These are phyloP conservation scores for Erpornis zantholeuca DNA, from an alignment of 2,113 vertebrate genomes.

Conservation along the genomic window DNA sequence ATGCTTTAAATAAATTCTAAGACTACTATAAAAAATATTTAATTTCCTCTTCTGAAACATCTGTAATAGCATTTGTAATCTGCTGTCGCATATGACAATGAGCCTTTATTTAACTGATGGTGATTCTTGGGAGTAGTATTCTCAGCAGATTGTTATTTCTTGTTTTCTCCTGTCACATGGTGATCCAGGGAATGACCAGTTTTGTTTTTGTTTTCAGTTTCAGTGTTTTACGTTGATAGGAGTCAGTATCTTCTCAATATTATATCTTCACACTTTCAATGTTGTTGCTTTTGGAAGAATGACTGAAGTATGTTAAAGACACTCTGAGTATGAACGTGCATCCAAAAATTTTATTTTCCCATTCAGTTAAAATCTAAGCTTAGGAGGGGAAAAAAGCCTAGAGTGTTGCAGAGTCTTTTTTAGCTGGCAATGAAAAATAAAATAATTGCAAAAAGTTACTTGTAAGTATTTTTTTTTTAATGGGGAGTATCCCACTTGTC, in stretches of 20 bases:
- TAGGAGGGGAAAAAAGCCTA: background rate
- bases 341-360: background rate
- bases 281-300: background rate
- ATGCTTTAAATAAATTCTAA: background rate
- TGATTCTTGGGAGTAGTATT: background rate
- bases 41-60: background rate
- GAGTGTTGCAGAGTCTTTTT: background rate
- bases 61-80: background rate
- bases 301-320: background rate
- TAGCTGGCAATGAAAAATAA: rapidly evolving
- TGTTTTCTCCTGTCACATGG: background rate
- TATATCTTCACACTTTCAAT: background rate
- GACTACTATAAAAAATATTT: background rate
- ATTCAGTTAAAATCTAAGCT: background rate
- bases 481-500: rapidly evolving
- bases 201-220: background rate
- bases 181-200: background rate
- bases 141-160: background rate
- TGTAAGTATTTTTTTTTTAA: background rate
- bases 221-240: background rate
- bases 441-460: background rate
- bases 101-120: background rate
- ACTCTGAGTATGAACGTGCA: background rate
- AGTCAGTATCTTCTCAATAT: background rate
- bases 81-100: background rate